Percentiles rank a stretch among this genome's conserved stretches.
Conservation (phyloP, 2,888 invertebrate species). For the Rhabditophanes sp. region DNA sequence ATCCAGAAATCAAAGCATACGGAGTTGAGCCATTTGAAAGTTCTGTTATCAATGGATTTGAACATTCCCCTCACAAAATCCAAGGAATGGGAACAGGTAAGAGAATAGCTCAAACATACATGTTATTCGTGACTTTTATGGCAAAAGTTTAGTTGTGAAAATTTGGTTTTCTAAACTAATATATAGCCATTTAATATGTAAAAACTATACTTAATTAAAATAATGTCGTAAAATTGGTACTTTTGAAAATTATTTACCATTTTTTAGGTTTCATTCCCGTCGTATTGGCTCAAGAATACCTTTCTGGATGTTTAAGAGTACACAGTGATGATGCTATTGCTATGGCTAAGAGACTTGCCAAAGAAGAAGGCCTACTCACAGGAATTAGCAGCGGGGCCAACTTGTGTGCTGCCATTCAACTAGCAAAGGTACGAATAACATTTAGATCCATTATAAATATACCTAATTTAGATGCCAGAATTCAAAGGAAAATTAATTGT, state of each 20-base stretch:
- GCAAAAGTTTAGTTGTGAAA: no score
- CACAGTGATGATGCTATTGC: slow-evolving; percentile 28
- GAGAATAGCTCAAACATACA: no score
- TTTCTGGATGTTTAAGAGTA: slow-evolving; percentile 20
- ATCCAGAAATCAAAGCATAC: slow-evolving; percentile 17
- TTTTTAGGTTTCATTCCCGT: slow-evolving; percentile 29
- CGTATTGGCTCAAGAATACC: slow-evolving; percentile 18
- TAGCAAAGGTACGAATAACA: background rate
- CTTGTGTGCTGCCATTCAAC: slow-evolving; percentile 26
- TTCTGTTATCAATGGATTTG: slow-evolving; percentile 26
- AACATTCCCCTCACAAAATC: slow-evolving; percentile 30
- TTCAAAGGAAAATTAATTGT: slow-evolving; percentile 27
- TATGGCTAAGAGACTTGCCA: slow-evolving; percentile 33
- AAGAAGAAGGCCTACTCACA: slow-evolving; percentile 31
- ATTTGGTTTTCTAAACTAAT: no score
- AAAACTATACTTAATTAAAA: background rate
- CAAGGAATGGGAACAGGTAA: slow-evolving; percentile 25
- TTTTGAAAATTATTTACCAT: no score
- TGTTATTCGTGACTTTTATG: no score
- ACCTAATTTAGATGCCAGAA: slow-evolving; percentile 23
- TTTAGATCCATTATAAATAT: slow-evolving; percentile 3
- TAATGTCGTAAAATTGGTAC: background rate
- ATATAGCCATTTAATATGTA: slow-evolving; percentile 5
- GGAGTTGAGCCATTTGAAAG: slow-evolving; percentile 26
- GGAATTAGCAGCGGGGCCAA: slow-evolving; percentile 35